Conservation (phyloP, 2,797 vertebrate genomes). For the Anabacerthia variegaticeps region DNA sequence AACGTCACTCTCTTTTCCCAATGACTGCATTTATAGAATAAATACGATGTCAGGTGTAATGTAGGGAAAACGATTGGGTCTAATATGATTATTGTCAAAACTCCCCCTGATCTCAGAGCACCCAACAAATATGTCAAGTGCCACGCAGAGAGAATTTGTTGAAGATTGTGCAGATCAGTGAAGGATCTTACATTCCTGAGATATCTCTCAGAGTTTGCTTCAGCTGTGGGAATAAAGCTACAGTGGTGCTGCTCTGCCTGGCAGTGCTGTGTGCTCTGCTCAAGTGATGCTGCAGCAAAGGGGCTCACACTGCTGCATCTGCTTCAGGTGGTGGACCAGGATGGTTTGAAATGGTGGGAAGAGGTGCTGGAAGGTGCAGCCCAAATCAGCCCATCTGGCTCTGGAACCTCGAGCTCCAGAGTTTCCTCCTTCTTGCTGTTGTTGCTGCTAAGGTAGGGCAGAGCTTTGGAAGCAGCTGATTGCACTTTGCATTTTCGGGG, state of each 20-base stretch:
- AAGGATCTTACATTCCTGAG: not conserved
- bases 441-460: not conserved
- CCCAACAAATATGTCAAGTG: not conserved
- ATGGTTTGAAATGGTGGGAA: not conserved
- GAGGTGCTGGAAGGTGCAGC: not conserved
- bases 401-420: not conserved
- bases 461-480: not conserved
- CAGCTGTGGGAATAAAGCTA: not conserved
- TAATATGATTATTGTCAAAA: not conserved
- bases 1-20: not conserved
- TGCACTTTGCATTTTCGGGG: not conserved
- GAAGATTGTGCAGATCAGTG: not conserved
- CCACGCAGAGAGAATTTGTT: not conserved
- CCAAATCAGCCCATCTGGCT: not conserved
- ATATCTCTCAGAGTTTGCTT: not conserved
- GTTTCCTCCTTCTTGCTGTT: not conserved
- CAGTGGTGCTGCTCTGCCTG: not conserved
- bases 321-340: rapidly evolving
- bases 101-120: not conserved
- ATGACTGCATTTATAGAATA: not conserved
- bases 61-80: not conserved
- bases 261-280: rapidly evolving
- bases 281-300: rapidly evolving
- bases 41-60: not conserved
- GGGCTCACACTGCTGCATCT: rapidly evolving